A percentile compares a stretch with the other conserved stretches of the same genome.
Evolutionary conservation across 2,888 invertebrate species (phyloP).

Genomic region (Melanostoma mellinum): DNA sequence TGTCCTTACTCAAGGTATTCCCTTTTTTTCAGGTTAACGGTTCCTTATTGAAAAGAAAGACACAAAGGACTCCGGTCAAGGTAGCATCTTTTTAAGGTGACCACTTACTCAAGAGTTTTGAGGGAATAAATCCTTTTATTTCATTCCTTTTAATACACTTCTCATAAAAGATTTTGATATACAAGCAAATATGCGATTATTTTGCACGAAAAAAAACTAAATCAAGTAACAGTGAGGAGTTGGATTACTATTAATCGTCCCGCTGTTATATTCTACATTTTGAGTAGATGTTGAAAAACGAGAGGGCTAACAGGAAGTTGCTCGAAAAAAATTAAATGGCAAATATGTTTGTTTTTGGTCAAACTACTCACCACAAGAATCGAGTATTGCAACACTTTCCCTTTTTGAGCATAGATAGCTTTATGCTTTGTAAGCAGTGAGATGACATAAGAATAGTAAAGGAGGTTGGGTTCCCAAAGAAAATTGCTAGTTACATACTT

Average conservation of each 20-base stretch:
- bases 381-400: too few species aligned
- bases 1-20: neutral
- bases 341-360: too few species aligned
- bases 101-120: conserved; percentile 63
- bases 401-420: too few species aligned
- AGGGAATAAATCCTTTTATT: conserved; percentile 63
- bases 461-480: too few species aligned
- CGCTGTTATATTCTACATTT: conserved; percentile 15
- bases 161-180: conserved; percentile 30
- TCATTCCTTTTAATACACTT: conserved; percentile 49
- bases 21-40: conserved; percentile 55
- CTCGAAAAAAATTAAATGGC: neutral
- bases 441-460: too few species aligned
- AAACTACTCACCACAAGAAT: too few species aligned
- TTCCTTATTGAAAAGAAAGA: conserved; percentile 47
- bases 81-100: conserved; percentile 62
- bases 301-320: conserved; percentile 26
- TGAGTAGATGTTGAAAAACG: neutral
- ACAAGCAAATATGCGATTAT: neutral
- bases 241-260: neutral
- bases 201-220: conserved; percentile 8
- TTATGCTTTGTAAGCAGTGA: too few species aligned
- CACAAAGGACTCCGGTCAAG: conserved; percentile 68
- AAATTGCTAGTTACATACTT: too few species aligned
- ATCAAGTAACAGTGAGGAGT: conserved; percentile 24